Evolutionary conservation across 2,797 vertebrate species (phyloP).

Genomic region (Steatocranus sp.): DNA sequence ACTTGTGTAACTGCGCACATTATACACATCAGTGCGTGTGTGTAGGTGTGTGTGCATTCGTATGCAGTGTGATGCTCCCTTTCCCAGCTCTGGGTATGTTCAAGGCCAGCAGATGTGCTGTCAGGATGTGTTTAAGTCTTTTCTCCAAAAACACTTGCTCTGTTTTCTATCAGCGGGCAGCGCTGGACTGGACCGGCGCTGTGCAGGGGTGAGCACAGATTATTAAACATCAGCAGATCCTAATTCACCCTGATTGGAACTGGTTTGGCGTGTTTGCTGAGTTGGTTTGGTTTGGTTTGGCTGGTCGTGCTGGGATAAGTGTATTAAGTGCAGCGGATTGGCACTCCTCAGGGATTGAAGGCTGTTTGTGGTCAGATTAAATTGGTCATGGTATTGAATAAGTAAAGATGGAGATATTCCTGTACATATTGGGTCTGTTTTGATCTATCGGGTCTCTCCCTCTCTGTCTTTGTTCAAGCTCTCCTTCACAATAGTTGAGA

Average conservation of each 20-base stretch:
- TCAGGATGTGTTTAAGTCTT: conserved; percentile 64
- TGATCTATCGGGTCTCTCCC: background rate
- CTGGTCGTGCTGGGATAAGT: conserved; percentile 43
- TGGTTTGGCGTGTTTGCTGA: conserved; percentile 33
- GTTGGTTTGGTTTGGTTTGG: conserved; percentile 43
- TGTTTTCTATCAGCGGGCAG: conserved; percentile 61
- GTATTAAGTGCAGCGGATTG: conserved; percentile 39
- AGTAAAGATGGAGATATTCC: conserved; percentile 34
- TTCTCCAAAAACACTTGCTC: conserved; percentile 55
- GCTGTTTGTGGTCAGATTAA: conserved; percentile 48
- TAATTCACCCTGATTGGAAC: conserved; percentile 51
- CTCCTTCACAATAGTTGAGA: background rate
- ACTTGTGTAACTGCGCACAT: background rate
- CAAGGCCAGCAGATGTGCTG: conserved; percentile 66
- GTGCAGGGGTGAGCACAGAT: conserved; percentile 36
- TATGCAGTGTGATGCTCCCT: conserved; percentile 31
- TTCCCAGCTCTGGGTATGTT: conserved; percentile 47
- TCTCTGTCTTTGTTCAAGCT: background rate
- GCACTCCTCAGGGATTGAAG: conserved; percentile 12
- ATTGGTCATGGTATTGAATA: conserved; percentile 52
- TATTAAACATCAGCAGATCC: conserved; percentile 61
- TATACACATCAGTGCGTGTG: background rate
- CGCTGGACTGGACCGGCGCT: conserved; percentile 16
- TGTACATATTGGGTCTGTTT: background rate
- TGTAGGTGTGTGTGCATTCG: conserved; percentile 12